These are phyloP conservation scores for Tubulanus polymorphus DNA, from an alignment of 2,888 invertebrate species.

Conservation along the genomic window DNA sequence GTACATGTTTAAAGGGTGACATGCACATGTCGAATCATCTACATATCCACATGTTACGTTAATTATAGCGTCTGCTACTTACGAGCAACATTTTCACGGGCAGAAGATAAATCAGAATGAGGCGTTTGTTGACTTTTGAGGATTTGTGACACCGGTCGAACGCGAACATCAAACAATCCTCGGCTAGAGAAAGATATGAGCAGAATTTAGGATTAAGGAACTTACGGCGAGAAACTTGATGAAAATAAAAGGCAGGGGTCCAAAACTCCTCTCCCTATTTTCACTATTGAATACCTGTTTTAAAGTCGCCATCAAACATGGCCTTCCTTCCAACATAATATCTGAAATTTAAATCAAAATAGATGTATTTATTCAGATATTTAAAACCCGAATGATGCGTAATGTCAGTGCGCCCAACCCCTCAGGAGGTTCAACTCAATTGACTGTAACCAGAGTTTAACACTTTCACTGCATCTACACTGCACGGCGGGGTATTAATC, in stretches of 20 bases:
- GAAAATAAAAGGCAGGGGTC: too few relatives aligned
- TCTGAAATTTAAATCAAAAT: slow-evolving; percentile 32
- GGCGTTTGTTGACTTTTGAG: slow-evolving; percentile 76
- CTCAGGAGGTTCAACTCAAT: too few relatives aligned
- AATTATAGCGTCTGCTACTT: slow-evolving; percentile 11
- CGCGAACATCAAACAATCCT: slow-evolving; percentile 86
- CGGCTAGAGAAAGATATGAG: slow-evolving; percentile 63
- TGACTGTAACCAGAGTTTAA: too few relatives aligned
- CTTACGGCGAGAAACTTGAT: too few relatives aligned
- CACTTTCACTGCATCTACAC: too few relatives aligned
- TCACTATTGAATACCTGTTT: slow-evolving; percentile 68
- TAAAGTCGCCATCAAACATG: slow-evolving; percentile 97
- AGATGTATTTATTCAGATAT: too few relatives aligned
- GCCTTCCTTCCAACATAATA: slow-evolving; percentile 96
- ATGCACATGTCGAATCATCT: neutral
- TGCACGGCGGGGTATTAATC: too few relatives aligned
- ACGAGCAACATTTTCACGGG: slow-evolving; percentile 93
- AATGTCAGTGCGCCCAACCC: too few relatives aligned
- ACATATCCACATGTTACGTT: neutral
- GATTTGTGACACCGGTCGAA: slow-evolving; percentile 83
- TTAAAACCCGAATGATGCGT: too few relatives aligned
- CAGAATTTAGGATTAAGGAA: too few relatives aligned
- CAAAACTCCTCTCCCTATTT: too few relatives aligned
- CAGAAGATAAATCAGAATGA: slow-evolving; percentile 90
- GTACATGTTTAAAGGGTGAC: neutral